Base-by-base conservation (phyloP, 2,113 vertebrate genomes). In the Nannospalax galili region DNA sequence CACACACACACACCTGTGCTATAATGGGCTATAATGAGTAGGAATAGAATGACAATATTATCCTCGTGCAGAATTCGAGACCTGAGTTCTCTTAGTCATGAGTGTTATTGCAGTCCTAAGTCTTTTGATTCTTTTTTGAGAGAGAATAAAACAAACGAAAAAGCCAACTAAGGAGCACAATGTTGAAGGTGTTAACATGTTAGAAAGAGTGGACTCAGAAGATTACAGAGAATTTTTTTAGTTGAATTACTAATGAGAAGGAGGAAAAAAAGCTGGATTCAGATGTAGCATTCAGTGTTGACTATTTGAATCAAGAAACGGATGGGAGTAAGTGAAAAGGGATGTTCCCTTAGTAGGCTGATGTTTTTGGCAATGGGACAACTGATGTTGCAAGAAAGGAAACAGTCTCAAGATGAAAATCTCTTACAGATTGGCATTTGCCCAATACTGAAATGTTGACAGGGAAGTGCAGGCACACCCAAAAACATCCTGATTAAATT, bases 371-470 rank as follows among this genome's bases (percentile, higher is more conserved):
- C 98, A 98, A 77, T 42, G 84, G 77, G 96, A 94, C 97, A 98
- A 85, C 92, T 48, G 81, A 96, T 98, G 97, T 98, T 98, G 97
- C 98, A 98, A 98, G 97, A 97, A 93, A 97, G 97, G 98, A 98
- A 97, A 81, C 95, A 96, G 92, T 80, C 90, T 95, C 88, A 90
- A 98, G 97, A 98, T 97, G 98, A 98, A 98, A 96, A 97, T 98
- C 98, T 98, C 95, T 97, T 97, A 92, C 94, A 97, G 92, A 96
- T 94, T 98, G 98, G 96, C 97, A 81, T 79, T 90, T 91, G 81
- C 89, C 91, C 89, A 97, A 96, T 95, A 84, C 95, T 96, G 95
- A 78, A 97, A 96, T 97, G 95, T 97, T 97, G 95, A 95, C 94
- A 98, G 91, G 96, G 96, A 97, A 98, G 91, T 97, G 90, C 77